Evolutionary conservation across 2,888 invertebrate genomes (phyloP).

Genomic region (Psococerastis gibbosa): DNA sequence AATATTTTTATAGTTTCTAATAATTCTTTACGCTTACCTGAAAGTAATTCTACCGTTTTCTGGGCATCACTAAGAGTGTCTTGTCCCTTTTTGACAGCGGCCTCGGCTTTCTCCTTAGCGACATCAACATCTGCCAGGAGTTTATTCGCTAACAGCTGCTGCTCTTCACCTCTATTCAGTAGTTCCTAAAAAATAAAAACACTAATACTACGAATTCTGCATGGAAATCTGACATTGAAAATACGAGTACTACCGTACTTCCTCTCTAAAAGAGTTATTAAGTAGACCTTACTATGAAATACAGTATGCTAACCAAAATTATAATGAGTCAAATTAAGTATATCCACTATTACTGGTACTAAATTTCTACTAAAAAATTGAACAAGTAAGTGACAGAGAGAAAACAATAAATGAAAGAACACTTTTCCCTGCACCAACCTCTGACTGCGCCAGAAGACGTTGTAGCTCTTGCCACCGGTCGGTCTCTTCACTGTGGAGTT

Average conservation of each 20-base stretch:
- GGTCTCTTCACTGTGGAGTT: constrained; percentile 38
- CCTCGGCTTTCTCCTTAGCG: constrained; percentile 53
- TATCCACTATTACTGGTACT: too few species aligned
- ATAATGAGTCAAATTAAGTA: too few species aligned
- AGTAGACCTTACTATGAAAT: too few species aligned
- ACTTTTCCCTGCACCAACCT: too few species aligned
- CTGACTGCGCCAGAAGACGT: neutral
- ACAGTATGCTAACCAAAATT: too few species aligned
- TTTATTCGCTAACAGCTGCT: constrained; percentile 62
- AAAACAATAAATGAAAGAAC: too few species aligned
- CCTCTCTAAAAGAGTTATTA: too few species aligned
- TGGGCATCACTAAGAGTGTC: constrained; percentile 60
- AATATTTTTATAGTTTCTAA: too few species aligned
- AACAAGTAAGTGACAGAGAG: too few species aligned
- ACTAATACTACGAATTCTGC: constrained; percentile 20
- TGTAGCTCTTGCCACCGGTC: constrained; percentile 25
- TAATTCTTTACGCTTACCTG: too few species aligned
- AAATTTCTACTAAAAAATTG: too few species aligned
- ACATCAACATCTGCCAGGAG: constrained; percentile 60
- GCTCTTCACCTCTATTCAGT: constrained; percentile 34
- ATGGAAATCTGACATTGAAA: constrained; percentile 21
- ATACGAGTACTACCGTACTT: too few species aligned
- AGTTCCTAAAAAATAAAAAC: constrained; percentile 20
- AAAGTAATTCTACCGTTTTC: constrained; percentile 52
- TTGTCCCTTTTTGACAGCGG: constrained; percentile 72